Evolutionary conservation across 1,140 invertebrate species (phyloP), one percentile per base, ranked within the genome.

Genomic region (Heliconius nattereri): DNA sequence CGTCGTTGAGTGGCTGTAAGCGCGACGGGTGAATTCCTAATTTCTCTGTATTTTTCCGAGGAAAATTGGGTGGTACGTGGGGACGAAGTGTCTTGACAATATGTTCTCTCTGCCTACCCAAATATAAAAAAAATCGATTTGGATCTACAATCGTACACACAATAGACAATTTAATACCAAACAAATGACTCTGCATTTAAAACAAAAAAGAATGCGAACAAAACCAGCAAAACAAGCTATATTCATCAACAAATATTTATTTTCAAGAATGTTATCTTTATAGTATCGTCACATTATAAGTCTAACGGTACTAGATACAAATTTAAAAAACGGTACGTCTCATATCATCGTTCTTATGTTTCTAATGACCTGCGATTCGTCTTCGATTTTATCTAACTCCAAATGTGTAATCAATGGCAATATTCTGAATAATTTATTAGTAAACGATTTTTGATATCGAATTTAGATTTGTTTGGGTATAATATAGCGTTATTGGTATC

Each of bases 401-500:
- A 60, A 60, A 60, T 60, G 9, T 60, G 54, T 60, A 60, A 60
- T 60, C 54, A 60, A 60, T 9, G 54, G 20, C 54, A 60, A 60
- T 60, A 60, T 60, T 60, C 7, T 3, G 54, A 60, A 60, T 66
- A 66, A 26, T 29, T 66, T 66, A 29, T 66, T 29, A 1, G 60
- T 66, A 66, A 66, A 66, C 60, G 60, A 29, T 26, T 66, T 29
- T 66, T 66, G 60, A 66, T 66, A 66, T 26, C 26, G 23, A 8
- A 13, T 13, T 66, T 23, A 57, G 23, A 13, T 66, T 13, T 9
- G 5, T 66, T 26, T 66, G 3, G 26, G 13, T 29, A 16, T 23
- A 49, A 49, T n/a, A n/a, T 60, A 23, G 20, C 3, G 7, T 60
- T 23, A 60, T 60, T 60, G 11, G 1, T 26, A 60, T n/a, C 0